Base-by-base conservation (phyloP, 2,888 invertebrate genomes). In the Sicus ferrugineus region DNA sequence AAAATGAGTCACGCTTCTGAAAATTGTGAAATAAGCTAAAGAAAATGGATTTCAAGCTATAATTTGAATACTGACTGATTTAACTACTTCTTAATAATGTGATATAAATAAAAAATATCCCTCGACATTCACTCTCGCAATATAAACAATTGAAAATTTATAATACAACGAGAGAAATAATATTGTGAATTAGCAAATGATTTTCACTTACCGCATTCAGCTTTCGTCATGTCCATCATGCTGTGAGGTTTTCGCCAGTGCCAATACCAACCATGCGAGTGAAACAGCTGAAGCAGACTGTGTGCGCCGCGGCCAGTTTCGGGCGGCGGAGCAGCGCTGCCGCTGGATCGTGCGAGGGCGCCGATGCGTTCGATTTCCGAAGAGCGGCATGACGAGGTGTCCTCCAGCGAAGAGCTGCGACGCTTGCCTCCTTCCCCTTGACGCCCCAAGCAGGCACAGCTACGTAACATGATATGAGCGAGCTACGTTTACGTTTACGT, bases 161-260 rank as follows among this genome's bases (percentile, higher is more conserved):
- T 7, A 38, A 38, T n/a, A 11, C 48, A n/a, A 7, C 1, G 21
- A 0, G 5, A 52, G 52, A 16, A 31, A 58, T 16, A 1, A 42
- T 42, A 42, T n/a, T n/a, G n/a, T 42, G 1, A 42, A 42, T 42
- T 42, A 4, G n/a, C n/a, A 42, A 34, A n/a, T 42, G 9, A 42
- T 42, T 16, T 42, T 42, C n/a, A 88, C 90, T 91, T 84, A 92
- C 92, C 91, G 87, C 91, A 88, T 85, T 92, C 92, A 69, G 91
- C 89, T 83, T 91, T 91, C 26, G 91, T 91, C 91, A 92, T 92
- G 85, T 91, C 91, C 83, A 90, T 89, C 71, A 81, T 82, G 75
- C 91, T 90, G 75, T 90, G 89, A 74, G 87, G 84, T 75, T 90
- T 88, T 72, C 90, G 88, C 88, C 91, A 91, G 78, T 90, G 90